phyloP scores from a whole-genome alignment of 2,113 vertebrate genomes.

The Chionomys nivalis region DNA sequence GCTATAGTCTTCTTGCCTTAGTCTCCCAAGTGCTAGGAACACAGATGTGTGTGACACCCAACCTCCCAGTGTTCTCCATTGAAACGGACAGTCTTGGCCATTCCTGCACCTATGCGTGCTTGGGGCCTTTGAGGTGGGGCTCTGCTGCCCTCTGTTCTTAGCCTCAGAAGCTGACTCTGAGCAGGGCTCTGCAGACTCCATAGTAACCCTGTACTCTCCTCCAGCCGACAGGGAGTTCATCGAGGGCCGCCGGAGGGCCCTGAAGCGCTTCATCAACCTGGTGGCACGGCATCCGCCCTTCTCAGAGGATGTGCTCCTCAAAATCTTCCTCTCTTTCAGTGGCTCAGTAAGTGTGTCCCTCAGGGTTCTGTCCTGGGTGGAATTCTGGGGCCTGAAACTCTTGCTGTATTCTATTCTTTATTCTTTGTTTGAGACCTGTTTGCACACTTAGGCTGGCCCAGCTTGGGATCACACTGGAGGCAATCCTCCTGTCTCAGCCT shows the following conservation, averaged over 20 bases:
- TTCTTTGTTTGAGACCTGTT: background rate
- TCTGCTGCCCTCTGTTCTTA: background rate
- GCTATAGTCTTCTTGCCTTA: background rate
- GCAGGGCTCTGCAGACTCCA: background rate
- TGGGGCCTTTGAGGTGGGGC: fast-evolving
- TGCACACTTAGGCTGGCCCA: background rate
- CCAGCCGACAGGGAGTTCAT: constrained; percentile 96
- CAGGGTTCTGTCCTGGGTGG: background rate
- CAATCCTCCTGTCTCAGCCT: background rate
- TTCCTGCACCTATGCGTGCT: background rate
- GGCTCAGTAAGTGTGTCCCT: constrained; percentile 89
- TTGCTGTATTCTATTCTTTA: background rate
- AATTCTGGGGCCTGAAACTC: background rate
- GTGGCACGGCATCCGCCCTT: constrained; percentile 96
- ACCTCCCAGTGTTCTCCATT: background rate
- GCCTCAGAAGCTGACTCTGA: background rate
- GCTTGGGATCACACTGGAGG: background rate
- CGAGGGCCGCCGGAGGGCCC: constrained; percentile 92
- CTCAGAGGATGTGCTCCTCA: constrained; percentile 93
- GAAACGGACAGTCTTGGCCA: background rate
- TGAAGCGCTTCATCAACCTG: constrained; percentile 95
- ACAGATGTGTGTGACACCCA: background rate
- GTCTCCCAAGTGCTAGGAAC: background rate
- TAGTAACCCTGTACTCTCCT: background rate
- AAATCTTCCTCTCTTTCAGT: constrained; percentile 95